Evolutionary conservation across 2,888 invertebrate species (phyloP).

Genomic region (Calameuta filiformis): DNA sequence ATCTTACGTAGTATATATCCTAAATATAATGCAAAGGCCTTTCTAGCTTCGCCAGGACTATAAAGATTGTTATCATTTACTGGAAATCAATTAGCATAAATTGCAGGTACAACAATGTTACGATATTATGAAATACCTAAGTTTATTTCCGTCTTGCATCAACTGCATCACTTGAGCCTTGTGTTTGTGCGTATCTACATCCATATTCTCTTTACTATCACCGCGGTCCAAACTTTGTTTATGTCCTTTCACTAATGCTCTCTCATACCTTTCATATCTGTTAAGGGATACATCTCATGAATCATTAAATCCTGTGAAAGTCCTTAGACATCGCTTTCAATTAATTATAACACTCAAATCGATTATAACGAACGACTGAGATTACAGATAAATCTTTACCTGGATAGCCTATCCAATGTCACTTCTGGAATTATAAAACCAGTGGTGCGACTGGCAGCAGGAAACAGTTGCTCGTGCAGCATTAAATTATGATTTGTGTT

Average conservation of each 20-base stretch:
- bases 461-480: conserved; percentile 80
- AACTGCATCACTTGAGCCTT: conserved; percentile 72
- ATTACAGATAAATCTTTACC: conserved; percentile 38
- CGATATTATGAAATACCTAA: conserved; percentile 70
- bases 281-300: not conserved
- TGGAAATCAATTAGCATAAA: not conserved
- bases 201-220: conserved; percentile 60
- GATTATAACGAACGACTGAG: not conserved
- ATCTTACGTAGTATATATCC: conserved; percentile 78
- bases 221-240: conserved; percentile 62
- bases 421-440: conserved; percentile 60
- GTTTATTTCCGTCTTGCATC: conserved; percentile 73
- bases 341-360: not conserved
- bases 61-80: conserved; percentile 25
- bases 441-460: conserved; percentile 66
- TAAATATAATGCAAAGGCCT: conserved; percentile 82
- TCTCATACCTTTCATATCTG: conserved; percentile 72
- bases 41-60: conserved; percentile 74
- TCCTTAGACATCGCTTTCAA: not conserved
- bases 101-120: conserved; percentile 27
- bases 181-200: conserved; percentile 69
- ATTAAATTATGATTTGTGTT: conserved; percentile 79
- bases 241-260: conserved; percentile 68
- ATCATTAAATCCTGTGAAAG: not conserved
- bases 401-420: conserved; percentile 58